A percentile compares a stretch with the other conserved stretches of the same genome.
phyloP scores from a whole-genome alignment of 1,140 invertebrate species.

The Thaumetopoea pityocampa region DNA sequence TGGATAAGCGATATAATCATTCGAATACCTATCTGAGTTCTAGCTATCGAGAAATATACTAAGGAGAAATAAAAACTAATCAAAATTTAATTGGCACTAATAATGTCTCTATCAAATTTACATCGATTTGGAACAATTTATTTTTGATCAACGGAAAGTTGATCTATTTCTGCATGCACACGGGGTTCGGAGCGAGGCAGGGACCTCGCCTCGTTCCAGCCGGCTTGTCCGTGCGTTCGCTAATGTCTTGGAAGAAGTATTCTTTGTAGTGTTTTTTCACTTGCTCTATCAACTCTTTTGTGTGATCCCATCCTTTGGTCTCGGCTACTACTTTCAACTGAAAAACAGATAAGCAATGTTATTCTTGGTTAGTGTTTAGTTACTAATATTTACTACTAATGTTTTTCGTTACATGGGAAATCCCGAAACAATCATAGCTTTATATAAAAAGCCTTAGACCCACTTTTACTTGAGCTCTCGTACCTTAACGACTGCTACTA shows the following conservation, averaged over 20 bases:
- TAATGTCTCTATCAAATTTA: too few species aligned
- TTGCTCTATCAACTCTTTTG: constrained; percentile 77
- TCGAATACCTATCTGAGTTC: too few species aligned
- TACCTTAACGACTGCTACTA: too few species aligned
- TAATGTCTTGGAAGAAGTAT: constrained; percentile 50
- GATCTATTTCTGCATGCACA: constrained; percentile 59
- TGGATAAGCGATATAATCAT: too few species aligned
- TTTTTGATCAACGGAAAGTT: not conserved
- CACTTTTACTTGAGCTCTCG: too few species aligned
- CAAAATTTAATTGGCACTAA: too few species aligned
- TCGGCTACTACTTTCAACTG: constrained; percentile 89
- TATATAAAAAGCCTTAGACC: too few species aligned
- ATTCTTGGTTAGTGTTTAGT: not conserved
- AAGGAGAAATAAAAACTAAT: too few species aligned
- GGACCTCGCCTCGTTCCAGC: constrained; percentile 40
- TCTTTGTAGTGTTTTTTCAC: constrained; percentile 60
- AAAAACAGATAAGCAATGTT: constrained; percentile 25
- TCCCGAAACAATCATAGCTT: too few species aligned
- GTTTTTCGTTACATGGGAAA: too few species aligned
- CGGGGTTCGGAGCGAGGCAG: constrained; percentile 56
- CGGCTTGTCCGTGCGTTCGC: constrained; percentile 26
- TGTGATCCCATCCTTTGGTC: constrained; percentile 88
- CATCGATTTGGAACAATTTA: not conserved
- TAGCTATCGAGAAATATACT: too few species aligned
- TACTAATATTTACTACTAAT: too few species aligned